Conservation (phyloP, 2,113 vertebrate species). For the Caloenas nicobarica region DNA sequence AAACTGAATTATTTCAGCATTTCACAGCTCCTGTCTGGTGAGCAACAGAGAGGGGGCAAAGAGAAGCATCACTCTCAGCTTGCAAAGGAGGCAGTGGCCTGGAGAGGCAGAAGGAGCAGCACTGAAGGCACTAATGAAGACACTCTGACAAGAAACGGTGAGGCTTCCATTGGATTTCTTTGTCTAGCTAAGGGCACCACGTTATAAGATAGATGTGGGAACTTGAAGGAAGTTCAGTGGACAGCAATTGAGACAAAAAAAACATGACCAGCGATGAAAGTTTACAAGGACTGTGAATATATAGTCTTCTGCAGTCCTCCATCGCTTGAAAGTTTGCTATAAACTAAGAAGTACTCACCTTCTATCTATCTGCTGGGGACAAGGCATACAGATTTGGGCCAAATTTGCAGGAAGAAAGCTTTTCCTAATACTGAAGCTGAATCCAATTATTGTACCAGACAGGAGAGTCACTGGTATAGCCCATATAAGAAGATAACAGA, state of each 20-base stretch:
- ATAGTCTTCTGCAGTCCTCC: neutral
- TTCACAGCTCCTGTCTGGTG: neutral
- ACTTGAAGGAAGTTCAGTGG: neutral
- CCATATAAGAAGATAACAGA: neutral
- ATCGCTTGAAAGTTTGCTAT: neutral
- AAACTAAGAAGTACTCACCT: neutral
- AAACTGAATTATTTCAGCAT: neutral
- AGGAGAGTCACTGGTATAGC: neutral
- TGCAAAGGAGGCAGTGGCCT: neutral
- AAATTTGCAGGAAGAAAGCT: neutral
- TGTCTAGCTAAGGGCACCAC: neutral
- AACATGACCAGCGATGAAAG: accelerated
- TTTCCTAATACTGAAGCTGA: neutral
- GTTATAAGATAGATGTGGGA: neutral
- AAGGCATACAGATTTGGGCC: neutral
- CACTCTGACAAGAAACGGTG: neutral
- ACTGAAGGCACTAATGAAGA: neutral
- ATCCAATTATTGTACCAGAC: neutral
- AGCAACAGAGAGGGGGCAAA: neutral
- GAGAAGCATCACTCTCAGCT: neutral
- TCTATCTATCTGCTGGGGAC: neutral
- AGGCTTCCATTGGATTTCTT: neutral
- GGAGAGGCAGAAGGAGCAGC: neutral
- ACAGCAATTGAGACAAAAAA: neutral
- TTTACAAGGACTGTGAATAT: neutral